Conservation (phyloP, 2,797 vertebrate species). For the Hoplostethus atlanticus region DNA sequence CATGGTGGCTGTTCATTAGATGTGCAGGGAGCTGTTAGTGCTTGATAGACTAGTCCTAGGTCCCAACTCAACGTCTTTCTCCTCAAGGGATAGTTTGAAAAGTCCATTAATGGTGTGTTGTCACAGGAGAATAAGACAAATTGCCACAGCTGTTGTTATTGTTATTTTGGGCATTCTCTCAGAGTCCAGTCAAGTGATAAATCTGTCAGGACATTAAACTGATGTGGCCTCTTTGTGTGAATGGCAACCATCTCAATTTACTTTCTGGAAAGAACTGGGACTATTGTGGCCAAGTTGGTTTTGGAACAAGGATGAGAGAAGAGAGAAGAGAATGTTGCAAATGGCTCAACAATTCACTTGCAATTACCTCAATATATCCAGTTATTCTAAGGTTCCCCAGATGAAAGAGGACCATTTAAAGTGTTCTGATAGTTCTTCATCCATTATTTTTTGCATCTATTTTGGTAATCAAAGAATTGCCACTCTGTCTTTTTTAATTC, state of each 20-base stretch:
- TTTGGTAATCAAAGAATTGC: conserved; percentile 20
- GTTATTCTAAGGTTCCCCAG: conserved; percentile 33
- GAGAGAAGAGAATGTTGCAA: conserved; percentile 35
- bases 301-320: conserved; percentile 27
- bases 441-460: not conserved
- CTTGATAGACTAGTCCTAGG: conserved; percentile 54
- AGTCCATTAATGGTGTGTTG: conserved; percentile 57
- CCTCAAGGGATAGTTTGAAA: conserved; percentile 63
- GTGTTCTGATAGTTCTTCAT: conserved; percentile 21
- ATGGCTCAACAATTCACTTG: conserved; percentile 31
- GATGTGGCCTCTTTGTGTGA: conserved; percentile 10
- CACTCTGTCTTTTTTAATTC: conserved; percentile 20
- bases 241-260: conserved; percentile 3
- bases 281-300: conserved; percentile 31
- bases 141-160: conserved; percentile 56
- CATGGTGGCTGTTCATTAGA: conserved; percentile 73
- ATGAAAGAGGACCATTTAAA: conserved; percentile 32
- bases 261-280: not conserved
- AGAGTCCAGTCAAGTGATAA: conserved; percentile 51
- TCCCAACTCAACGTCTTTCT: conserved; percentile 41
- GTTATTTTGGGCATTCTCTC: conserved; percentile 39
- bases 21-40: conserved; percentile 54
- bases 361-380: conserved; percentile 40
- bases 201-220: conserved; percentile 39
- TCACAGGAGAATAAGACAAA: conserved; percentile 52